These are phyloP conservation scores for Aphidius ervi DNA, from an alignment of 1,140 invertebrate genomes.

Conservation along the genomic window DNA sequence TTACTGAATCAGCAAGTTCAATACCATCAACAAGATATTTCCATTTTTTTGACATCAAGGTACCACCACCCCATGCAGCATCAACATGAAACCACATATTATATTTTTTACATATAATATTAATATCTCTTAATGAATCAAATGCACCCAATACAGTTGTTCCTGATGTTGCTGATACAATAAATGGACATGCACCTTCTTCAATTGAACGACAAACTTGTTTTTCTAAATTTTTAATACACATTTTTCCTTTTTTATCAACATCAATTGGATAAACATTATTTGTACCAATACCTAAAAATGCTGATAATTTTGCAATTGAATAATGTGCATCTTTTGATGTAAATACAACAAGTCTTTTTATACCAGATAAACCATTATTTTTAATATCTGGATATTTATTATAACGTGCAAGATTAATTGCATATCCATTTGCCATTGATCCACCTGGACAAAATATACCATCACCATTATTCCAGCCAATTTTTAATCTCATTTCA, in stretches of 20 bases:
- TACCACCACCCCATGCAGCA: conserved; percentile 91
- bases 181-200: conserved; percentile 71
- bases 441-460: conserved; percentile 95
- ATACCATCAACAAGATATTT: conserved; percentile 74
- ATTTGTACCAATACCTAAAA: conserved; percentile 73
- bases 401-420: conserved; percentile 79
- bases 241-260: conserved; percentile 76
- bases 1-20: conserved; percentile 82
- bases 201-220: conserved; percentile 65
- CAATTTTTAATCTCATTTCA: conserved; percentile 83
- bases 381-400: conserved; percentile 55
- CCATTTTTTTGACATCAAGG: conserved; percentile 78
- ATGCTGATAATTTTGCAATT: conserved; percentile 77
- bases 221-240: conserved; percentile 63
- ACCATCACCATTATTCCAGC: conserved; percentile 76
- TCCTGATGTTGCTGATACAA: conserved; percentile 88
- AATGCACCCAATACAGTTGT: conserved; percentile 83
- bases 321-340: conserved; percentile 95
- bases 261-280: conserved; percentile 73
- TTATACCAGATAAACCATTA: conserved; percentile 64
- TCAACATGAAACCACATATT: conserved; percentile 94
- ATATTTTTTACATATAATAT: conserved; percentile 76
- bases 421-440: conserved; percentile 92
- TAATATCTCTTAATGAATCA: conserved; percentile 80
- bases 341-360: conserved; percentile 72